A percentile compares a stretch with the other conserved stretches of the same genome.
These are phyloP conservation scores for Pseudochromis fuscus DNA, from an alignment of 2,797 vertebrate genomes.

Conservation along the genomic window DNA sequence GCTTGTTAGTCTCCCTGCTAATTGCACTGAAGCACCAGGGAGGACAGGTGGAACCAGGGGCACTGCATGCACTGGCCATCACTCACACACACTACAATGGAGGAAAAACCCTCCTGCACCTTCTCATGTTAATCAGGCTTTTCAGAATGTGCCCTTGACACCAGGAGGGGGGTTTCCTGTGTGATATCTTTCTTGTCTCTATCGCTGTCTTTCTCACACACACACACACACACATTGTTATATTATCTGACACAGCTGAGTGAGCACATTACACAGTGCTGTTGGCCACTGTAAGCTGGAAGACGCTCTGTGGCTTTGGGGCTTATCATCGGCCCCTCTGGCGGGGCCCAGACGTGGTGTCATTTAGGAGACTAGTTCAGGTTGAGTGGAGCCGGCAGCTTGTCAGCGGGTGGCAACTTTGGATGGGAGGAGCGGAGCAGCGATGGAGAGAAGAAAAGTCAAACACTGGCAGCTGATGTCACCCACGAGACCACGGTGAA, in stretches of 20 bases:
- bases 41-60: constrained; percentile 47
- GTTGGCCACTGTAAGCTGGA: constrained; percentile 16
- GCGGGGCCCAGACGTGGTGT: constrained; percentile 30
- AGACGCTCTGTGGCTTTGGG: constrained; percentile 28
- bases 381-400: constrained; percentile 62
- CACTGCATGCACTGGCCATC: constrained; percentile 55
- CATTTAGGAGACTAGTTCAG: constrained; percentile 62
- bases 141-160: constrained; percentile 51
- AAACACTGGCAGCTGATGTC: constrained; percentile 43
- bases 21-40: constrained; percentile 70
- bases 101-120: constrained; percentile 35
- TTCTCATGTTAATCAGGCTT: constrained; percentile 66
- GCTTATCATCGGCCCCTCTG: constrained; percentile 24
- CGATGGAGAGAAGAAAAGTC: constrained; percentile 54
- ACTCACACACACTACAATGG: constrained; percentile 39
- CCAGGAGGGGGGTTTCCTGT: constrained; percentile 20
- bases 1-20: constrained; percentile 71
- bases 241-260: constrained; percentile 52
- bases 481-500: constrained; percentile 15
- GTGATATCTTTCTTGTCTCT: constrained; percentile 28
- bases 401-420: constrained; percentile 29
- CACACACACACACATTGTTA: constrained; percentile 22
- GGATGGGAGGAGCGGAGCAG: constrained; percentile 24
- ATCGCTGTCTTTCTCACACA: constrained; percentile 20
- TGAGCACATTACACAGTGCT: constrained; percentile 44